phyloP scores from a whole-genome alignment of 2,888 invertebrate species.

The Cryptops parisi region DNA sequence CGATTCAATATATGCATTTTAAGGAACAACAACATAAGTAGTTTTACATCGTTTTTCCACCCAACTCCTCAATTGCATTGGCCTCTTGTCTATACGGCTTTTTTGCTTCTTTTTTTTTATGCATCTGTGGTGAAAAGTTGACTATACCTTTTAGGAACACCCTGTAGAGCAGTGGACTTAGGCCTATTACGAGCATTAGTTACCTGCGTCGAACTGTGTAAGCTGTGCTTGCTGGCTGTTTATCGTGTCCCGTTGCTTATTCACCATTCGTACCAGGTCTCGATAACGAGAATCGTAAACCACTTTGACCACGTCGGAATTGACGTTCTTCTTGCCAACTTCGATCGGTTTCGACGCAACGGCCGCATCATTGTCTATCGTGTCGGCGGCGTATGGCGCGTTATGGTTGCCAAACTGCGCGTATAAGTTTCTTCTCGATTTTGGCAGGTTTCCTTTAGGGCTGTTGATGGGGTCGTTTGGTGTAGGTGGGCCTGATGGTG shows the following conservation, averaged over 20 bases:
- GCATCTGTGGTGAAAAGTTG: no score
- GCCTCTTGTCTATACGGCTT: no score
- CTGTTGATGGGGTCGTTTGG: not conserved
- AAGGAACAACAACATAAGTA: no score
- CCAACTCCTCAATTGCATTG: no score
- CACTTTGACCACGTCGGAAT: slow-evolving; percentile 3
- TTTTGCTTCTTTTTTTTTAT: no score
- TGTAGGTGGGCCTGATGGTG: not conserved
- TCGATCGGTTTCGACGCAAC: slow-evolving; percentile 4
- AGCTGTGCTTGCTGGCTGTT: slow-evolving; percentile 79
- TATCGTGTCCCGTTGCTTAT: slow-evolving; percentile 79
- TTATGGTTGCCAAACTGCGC: not conserved
- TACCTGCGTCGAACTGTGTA: slow-evolving; percentile 45
- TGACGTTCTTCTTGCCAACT: not conserved
- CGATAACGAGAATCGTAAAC: slow-evolving; percentile 51
- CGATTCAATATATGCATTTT: no score
- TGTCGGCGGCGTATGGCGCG: not conserved
- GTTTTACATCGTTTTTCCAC: no score
- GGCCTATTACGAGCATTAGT: no score
- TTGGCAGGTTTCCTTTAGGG: not conserved
- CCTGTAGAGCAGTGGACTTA: no score
- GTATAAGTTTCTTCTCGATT: not conserved
- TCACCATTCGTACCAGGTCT: slow-evolving; percentile 73
- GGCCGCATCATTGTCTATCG: no score
- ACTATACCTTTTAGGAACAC: no score